Conservation (phyloP, 2,113 vertebrate species). For the Oryzias javanicus region DNA sequence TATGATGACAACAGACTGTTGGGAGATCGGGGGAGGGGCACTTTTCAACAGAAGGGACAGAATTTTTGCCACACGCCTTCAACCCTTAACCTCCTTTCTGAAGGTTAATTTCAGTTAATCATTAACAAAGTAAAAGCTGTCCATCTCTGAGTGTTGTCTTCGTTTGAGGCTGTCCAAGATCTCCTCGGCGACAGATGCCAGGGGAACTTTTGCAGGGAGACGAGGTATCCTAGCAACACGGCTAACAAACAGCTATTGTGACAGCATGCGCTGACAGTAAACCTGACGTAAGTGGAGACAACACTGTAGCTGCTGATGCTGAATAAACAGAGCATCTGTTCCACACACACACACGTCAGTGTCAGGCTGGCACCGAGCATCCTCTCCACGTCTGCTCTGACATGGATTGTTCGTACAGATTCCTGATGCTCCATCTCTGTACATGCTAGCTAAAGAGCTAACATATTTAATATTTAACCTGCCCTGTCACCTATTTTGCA, state of each 20-base stretch:
- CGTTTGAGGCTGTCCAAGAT: too few relatives aligned
- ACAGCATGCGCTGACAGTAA: too few relatives aligned
- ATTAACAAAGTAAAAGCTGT: background rate
- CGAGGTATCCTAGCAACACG: too few relatives aligned
- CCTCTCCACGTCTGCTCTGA: constrained; percentile 48
- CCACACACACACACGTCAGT: constrained; percentile 54
- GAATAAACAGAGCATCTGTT: constrained; percentile 24
- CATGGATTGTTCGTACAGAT: constrained; percentile 31
- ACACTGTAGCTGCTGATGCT: constrained; percentile 23
- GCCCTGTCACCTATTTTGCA: constrained; percentile 36
- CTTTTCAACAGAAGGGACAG: constrained; percentile 5
- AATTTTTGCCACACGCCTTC: constrained; percentile 23
- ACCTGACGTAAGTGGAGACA: constrained; percentile 18
- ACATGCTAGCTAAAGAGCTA: constrained; percentile 46
- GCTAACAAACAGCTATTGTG: too few relatives aligned
- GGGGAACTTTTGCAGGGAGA: too few relatives aligned
- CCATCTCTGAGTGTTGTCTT: too few relatives aligned
- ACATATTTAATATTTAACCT: constrained; percentile 36
- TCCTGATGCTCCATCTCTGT: constrained; percentile 37
- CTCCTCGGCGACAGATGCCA: too few relatives aligned
- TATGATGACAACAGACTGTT: background rate
- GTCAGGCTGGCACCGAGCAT: constrained; percentile 57
- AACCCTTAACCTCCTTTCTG: background rate
- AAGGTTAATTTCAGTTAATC: constrained; percentile 14
- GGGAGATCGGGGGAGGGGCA: background rate